Base-by-base conservation (phyloP, 2,888 invertebrate genomes). In the Cephonodes hylas region DNA sequence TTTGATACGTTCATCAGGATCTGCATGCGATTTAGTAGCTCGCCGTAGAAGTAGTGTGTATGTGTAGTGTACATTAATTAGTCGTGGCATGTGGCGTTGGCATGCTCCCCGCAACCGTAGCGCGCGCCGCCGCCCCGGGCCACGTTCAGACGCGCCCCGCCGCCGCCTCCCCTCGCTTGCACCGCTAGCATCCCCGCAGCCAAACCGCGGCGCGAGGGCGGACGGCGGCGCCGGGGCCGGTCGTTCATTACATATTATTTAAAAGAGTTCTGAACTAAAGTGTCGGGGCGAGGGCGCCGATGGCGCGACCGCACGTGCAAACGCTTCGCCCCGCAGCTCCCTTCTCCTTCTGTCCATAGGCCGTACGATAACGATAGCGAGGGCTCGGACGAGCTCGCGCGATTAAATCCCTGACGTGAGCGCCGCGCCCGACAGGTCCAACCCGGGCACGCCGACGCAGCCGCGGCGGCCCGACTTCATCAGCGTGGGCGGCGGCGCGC, bases 401-500 rank as follows among this genome's bases (percentile, higher is more conserved):
- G 91, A 85, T 89, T 91, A 89, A 79, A 92, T 90, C 91, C 91
- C 88, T 92, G 91, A 92, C 89, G 88, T 83, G 86, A 80, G 84
- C 85, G 88, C 85, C 84, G 86, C 85, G 85, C 93, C 79, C 70
- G 73, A 89, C 95, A 97, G 97, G 95, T 97, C 97, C 76, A 97
- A 97, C 93, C 97, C 97, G 77, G 97, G 97, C 85, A 97, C 97
- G 80, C 97, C 97, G 79, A 97, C 97, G 79, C 96, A 96, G 94
- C 96, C 96, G 75, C 94, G 97, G 80, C 94, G 97, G 73, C 97
- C 97, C 64, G 97, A 97, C 92, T 97, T 97, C 93, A 97, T 97
- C 85, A 95, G 96, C 76, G 96, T 96, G 73, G 58, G 85, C 90
- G 58, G 85, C 90, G 95, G 27, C 83, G 83, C 88, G 68, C 91